Evolutionary conservation across 2,113 vertebrate species (phyloP).

Genomic region (Sula dactylatra): DNA sequence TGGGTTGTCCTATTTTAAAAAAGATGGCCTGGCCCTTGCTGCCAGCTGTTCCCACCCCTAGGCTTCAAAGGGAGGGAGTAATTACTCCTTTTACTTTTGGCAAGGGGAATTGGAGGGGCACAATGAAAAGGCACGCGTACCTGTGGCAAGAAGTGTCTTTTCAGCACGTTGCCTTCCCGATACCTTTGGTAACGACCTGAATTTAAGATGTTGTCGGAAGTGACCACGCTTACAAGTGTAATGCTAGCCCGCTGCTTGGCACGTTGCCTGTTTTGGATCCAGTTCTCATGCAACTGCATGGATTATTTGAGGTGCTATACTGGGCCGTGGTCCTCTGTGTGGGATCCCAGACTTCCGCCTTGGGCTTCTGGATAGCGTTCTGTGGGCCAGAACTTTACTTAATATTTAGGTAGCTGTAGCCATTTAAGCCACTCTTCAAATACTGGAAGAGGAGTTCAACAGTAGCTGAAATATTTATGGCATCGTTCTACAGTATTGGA

Average conservation of each 20-base stretch:
- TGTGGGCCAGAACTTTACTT: background rate
- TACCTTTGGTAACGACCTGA: background rate
- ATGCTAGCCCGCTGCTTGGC: background rate
- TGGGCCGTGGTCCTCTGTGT: background rate
- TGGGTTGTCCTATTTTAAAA: background rate
- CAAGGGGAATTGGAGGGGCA: too few relatives aligned
- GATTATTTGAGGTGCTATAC: background rate
- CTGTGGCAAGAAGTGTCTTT: background rate
- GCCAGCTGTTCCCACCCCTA: background rate
- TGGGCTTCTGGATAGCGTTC: fast-evolving
- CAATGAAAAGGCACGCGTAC: fast-evolving
- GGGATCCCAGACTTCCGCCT: background rate
- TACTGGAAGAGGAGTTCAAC: background rate
- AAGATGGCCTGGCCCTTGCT: background rate
- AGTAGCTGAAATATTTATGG: background rate
- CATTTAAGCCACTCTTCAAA: background rate
- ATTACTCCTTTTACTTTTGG: background rate
- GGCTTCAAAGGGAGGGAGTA: background rate
- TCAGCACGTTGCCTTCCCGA: background rate
- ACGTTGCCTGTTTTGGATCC: background rate
- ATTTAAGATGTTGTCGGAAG: background rate
- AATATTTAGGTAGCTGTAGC: background rate
- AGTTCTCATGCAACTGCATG: background rate
- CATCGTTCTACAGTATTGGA: too few relatives aligned
- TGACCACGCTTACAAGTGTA: fast-evolving